phyloP scores from a whole-genome alignment of 1,140 invertebrate genomes.

The Maniola jurtina region DNA sequence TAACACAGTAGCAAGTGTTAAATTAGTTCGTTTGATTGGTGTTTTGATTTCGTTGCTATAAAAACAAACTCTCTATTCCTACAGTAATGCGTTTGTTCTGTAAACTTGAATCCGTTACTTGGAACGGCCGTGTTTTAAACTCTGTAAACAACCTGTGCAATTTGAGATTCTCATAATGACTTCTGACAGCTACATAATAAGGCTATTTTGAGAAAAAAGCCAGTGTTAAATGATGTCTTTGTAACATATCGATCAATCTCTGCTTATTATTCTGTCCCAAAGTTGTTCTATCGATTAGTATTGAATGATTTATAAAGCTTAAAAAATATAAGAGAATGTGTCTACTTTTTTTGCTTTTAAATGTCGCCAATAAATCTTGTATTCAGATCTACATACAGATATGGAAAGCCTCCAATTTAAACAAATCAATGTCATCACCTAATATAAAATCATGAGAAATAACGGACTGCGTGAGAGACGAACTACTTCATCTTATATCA shows the following conservation, averaged over 20 bases:
- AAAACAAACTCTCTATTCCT: too few relatives aligned
- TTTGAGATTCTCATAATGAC: conserved; percentile 3
- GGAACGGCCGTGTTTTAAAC: neutral
- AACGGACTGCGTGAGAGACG: neutral
- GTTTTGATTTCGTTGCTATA: too few relatives aligned
- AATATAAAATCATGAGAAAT: conserved; percentile 1
- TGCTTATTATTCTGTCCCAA: too few relatives aligned
- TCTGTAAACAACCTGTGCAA: conserved; percentile 7
- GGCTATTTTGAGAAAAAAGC: neutral
- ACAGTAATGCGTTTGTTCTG: too few relatives aligned
- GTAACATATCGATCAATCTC: too few relatives aligned
- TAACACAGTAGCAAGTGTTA: too few relatives aligned
- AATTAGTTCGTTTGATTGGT: too few relatives aligned
- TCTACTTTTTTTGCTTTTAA: neutral
- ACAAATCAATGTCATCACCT: neutral
- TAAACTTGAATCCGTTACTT: neutral
- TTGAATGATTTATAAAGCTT: neutral
- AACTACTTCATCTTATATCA: too few relatives aligned
- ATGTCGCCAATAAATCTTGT: neutral
- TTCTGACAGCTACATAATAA: conserved; percentile 1
- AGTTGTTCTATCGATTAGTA: too few relatives aligned
- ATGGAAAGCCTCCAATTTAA: neutral
- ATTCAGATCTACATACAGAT: neutral
- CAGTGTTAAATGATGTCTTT: neutral
- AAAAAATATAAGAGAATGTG: neutral